phyloP scores from a whole-genome alignment of 1,140 invertebrate species.

The Oedothorax gibbosus region DNA sequence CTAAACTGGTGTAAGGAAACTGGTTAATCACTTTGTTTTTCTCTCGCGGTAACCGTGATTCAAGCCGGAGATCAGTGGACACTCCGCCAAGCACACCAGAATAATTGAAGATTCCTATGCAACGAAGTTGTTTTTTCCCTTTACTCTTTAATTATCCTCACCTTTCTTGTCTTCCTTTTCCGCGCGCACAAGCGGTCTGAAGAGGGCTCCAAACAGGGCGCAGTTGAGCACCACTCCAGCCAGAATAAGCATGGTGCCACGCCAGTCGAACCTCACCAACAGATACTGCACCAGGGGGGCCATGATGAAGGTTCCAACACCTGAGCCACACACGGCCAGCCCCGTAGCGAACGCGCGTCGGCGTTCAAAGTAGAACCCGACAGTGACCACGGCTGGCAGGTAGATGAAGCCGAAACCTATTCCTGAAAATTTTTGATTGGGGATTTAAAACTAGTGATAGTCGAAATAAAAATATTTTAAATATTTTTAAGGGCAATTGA shows the following conservation, averaged over 20 bases:
- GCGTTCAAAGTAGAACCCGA: constrained; percentile 94
- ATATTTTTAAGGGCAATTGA: no score
- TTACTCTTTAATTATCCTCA: neutral
- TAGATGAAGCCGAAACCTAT: constrained; percentile 95
- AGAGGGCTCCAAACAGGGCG: constrained; percentile 84
- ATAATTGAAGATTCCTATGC: neutral
- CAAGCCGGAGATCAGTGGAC: neutral
- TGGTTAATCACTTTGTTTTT: no score
- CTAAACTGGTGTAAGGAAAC: no score
- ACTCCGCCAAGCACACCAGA: neutral
- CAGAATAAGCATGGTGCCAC: constrained; percentile 80
- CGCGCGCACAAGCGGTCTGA: constrained; percentile 72
- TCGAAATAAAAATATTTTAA: no score
- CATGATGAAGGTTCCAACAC: constrained; percentile 86
- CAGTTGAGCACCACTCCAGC: constrained; percentile 85
- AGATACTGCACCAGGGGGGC: constrained; percentile 79
- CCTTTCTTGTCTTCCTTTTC: constrained; percentile 2
- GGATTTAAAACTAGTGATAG: no score
- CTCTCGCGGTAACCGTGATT: neutral
- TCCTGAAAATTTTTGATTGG: constrained; percentile 71
- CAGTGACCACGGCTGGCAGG: constrained; percentile 92
- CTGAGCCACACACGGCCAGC: constrained; percentile 94
- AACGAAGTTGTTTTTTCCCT: neutral
- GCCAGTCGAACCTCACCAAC: constrained; percentile 71
- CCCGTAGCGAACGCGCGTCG: constrained; percentile 90